Base-by-base conservation (phyloP, 92 coral and sea anemone genomes). In the Zoanthus sansibaricus region DNA sequence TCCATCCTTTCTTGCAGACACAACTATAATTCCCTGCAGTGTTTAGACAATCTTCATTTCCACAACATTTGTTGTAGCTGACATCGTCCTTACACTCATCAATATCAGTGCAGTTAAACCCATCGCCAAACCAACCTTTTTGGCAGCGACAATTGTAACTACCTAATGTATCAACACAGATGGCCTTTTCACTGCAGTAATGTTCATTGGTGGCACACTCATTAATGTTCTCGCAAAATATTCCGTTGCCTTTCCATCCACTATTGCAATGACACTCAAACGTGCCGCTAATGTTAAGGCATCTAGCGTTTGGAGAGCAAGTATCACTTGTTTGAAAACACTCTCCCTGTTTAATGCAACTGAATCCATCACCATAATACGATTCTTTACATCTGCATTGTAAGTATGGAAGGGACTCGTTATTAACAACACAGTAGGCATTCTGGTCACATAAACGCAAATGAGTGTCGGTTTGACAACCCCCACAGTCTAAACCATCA, bases 401-500 rank as follows among this genome's bases (percentile, higher is more conserved):
- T 66, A 91, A 70, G 44, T 72, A 84, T 11, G 94, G 92, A 16
- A 89, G 58, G 0, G 94, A 89, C 14, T 25, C 59, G 51, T 86
- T 89, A 16, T 70, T 86, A 12, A 79, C 66, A 13, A 21, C 13
- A 62, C 94, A 92, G 5, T 82, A 21, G 7, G 94, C 94, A 82
- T 89, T 92, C 42, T 76, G 46, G 64, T 92, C 92, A 31, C 94
- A 92, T 58, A 92, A 51, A 31, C 46, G 20, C 31, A 82, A 76
- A 68, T 92, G 94, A 48, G 74, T 33, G 25, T 92, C 94, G 1
- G 86, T 14, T 20, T 92, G 75, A 14, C 94, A 92, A 33, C 92
- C 94, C 1, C 94, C 94, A 42, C 94, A 92, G 64, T 89, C 94
- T 13, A 89, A 76, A 30, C 94, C 94, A 64, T 92, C 94, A 71